phyloP scores from a whole-genome alignment of 2,797 vertebrate species.

The Sarcophilus harrisii region DNA sequence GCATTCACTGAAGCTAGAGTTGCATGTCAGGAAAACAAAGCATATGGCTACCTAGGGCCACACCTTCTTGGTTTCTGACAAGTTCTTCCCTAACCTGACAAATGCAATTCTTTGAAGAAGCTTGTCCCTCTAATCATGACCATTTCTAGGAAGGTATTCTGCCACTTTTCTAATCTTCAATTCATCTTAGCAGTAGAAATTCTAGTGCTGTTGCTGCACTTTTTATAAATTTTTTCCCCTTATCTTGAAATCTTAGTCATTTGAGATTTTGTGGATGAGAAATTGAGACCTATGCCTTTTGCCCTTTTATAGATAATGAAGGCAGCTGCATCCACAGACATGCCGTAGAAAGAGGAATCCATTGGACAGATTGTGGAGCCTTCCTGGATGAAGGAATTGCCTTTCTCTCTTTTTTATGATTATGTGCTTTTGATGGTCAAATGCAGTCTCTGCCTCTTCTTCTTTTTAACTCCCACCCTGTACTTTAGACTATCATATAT shows the following conservation, averaged over 20 bases:
- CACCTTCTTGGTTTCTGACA: constrained; percentile 20
- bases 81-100: background rate
- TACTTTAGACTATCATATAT: constrained; percentile 55
- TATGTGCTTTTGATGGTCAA: constrained; percentile 57
- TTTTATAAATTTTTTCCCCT: background rate
- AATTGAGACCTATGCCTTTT: background rate
- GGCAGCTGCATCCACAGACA: constrained; percentile 19
- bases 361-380: background rate
- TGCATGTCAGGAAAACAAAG: background rate
- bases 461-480: constrained; percentile 23
- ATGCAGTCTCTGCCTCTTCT: background rate
- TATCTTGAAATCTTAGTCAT: constrained; percentile 12
- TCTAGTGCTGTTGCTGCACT: constrained; percentile 37
- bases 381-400: background rate
- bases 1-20: background rate
- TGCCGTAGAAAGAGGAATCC: background rate
- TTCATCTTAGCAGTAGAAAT: constrained; percentile 59
- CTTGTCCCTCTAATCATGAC: constrained; percentile 20
- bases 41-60: background rate
- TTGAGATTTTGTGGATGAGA: constrained; percentile 40
- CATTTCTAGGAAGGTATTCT: constrained; percentile 52
- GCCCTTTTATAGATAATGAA: constrained; percentile 45
- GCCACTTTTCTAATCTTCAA: constrained; percentile 51
- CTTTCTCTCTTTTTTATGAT: constrained; percentile 48
- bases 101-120: constrained; percentile 43